A percentile compares a stretch with the other conserved stretches of the same genome.
phyloP scores from a whole-genome alignment of 1,140 invertebrate genomes.

The Acyrthosiphon pisum region DNA sequence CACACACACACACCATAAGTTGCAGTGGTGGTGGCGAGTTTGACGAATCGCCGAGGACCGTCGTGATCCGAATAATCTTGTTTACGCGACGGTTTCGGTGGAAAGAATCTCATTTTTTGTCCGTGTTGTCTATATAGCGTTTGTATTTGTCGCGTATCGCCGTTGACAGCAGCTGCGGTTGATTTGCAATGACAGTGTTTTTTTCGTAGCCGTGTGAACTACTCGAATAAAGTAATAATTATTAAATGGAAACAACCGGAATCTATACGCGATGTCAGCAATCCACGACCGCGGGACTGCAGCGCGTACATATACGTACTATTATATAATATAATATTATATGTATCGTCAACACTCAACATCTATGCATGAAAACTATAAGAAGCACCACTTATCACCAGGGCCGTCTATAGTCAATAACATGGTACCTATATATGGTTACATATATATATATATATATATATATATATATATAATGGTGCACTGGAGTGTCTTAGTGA shows the following conservation, averaged over 20 bases:
- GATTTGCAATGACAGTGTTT: background rate
- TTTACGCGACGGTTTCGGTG: background rate
- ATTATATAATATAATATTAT: background rate
- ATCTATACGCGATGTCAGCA: background rate
- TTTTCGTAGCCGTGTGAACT: background rate
- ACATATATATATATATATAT: background rate
- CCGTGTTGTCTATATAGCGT: background rate
- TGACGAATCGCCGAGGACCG: too few species aligned
- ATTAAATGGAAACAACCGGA: background rate
- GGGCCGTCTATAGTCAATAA: too few species aligned
- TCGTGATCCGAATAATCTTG: too few species aligned
- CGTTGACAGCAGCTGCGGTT: background rate
- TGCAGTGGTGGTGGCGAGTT: too few species aligned
- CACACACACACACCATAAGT: background rate
- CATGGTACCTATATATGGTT: background rate
- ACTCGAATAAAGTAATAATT: background rate
- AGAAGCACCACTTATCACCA: background rate
- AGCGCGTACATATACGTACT: background rate
- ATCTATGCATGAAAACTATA: background rate
- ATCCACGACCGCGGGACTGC: background rate
- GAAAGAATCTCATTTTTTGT: background rate
- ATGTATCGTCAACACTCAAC: background rate
- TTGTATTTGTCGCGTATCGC: background rate
- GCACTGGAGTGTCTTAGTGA: background rate
- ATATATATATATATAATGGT: too few species aligned